Evolutionary conservation across 2,888 invertebrate genomes (phyloP).

Genomic region (Cryptops parisi): DNA sequence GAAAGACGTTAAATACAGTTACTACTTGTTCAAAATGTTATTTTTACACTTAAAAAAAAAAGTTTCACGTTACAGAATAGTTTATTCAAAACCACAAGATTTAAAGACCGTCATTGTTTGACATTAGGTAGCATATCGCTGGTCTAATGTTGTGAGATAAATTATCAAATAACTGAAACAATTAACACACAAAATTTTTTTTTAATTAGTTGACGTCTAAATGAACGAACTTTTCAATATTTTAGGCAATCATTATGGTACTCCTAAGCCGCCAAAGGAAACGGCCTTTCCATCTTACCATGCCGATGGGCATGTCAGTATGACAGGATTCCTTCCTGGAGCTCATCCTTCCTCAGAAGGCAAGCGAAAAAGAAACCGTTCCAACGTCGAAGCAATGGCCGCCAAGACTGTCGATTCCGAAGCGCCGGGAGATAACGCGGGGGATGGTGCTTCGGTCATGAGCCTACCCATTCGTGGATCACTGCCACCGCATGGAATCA

Average conservation of each 20-base stretch:
- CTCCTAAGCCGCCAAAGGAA: conserved; percentile 39
- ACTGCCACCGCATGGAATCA: not conserved
- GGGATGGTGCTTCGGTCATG: not conserved
- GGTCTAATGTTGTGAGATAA: too few relatives aligned
- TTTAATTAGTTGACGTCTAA: too few relatives aligned
- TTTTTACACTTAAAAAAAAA: too few relatives aligned
- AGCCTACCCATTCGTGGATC: not conserved
- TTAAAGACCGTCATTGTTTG: too few relatives aligned
- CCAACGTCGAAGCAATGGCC: conserved; percentile 40
- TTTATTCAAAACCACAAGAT: too few relatives aligned
- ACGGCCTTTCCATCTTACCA: conserved; percentile 26
- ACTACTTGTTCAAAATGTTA: too few relatives aligned
- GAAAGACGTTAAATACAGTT: too few relatives aligned
- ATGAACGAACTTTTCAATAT: too few relatives aligned
- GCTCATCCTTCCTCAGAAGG: conserved; percentile 40
- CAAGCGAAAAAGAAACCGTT: conserved; percentile 39
- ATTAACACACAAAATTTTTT: too few relatives aligned
- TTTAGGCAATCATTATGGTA: conserved; percentile 45
- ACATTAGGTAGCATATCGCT: too few relatives aligned
- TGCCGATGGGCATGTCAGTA: conserved; percentile 18
- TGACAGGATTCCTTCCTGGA: conserved; percentile 32
- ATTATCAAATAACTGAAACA: too few relatives aligned
- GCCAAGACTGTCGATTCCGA: conserved; percentile 28
- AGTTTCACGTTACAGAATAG: too few relatives aligned
- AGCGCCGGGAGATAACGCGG: not conserved